Conservation (phyloP, 2,113 vertebrate species). For the Callithrix jacchus region DNA sequence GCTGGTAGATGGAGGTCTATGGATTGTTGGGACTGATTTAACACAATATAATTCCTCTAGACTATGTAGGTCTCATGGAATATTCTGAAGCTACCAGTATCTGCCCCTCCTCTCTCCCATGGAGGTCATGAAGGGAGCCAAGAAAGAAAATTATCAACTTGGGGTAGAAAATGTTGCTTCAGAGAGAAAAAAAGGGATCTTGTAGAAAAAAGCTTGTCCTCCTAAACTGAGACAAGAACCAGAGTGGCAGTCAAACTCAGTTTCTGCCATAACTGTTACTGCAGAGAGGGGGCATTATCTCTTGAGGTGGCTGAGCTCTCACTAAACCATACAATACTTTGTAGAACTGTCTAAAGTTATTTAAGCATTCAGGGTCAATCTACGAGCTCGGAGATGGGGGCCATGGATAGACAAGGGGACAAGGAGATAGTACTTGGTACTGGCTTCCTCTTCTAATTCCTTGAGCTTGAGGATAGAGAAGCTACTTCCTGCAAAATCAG, state of each 20-base stretch:
- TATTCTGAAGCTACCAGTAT: neutral
- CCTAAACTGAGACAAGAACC: neutral
- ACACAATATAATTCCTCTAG: neutral
- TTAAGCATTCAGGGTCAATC: neutral
- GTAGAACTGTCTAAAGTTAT: neutral
- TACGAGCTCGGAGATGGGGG: neutral
- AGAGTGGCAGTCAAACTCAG: neutral
- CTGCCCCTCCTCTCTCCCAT: neutral
- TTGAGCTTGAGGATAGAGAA: neutral
- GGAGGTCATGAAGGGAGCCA: neutral
- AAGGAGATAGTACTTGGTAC: no score
- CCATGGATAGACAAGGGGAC: fast-evolving
- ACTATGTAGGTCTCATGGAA: neutral
- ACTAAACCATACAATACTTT: no score
- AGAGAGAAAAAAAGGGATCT: neutral
- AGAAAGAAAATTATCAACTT: no score
- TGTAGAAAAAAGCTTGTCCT: neutral
- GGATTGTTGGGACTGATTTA: neutral
- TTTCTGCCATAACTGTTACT: neutral
- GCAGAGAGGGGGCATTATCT: neutral
- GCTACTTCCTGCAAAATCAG: neutral
- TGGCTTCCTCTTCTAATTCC: neutral
- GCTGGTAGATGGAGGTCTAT: no score
- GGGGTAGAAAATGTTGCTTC: neutral
- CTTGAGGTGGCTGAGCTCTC: neutral